Conservation (phyloP, 2,113 vertebrate species). For the Hypomesus transpacificus region DNA sequence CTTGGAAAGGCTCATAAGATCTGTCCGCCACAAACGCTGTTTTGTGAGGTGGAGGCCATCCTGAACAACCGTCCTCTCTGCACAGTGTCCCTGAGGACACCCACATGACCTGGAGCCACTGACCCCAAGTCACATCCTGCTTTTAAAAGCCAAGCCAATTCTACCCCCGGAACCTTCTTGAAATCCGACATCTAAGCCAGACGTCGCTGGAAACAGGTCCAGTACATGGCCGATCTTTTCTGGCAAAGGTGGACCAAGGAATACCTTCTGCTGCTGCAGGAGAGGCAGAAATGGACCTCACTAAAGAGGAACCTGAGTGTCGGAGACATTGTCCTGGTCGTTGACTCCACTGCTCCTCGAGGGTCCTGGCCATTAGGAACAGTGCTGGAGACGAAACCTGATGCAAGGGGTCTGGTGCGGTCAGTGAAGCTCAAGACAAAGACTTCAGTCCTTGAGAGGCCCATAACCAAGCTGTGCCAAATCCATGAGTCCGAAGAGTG, state of each 20-base stretch:
- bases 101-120: slow-evolving; percentile 4
- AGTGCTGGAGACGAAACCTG: background rate
- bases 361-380: slow-evolving; percentile 1
- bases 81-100: background rate
- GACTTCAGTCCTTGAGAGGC: background rate
- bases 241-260: slow-evolving; percentile 2
- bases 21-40: background rate
- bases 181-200: slow-evolving; percentile 9
- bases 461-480: background rate
- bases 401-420: background rate
- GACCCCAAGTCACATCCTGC: background rate
- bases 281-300: slow-evolving; percentile 1
- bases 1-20: background rate
- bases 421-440: background rate
- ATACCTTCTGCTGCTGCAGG: slow-evolving; percentile 10
- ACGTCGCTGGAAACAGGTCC: slow-evolving; percentile 5
- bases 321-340: slow-evolving; percentile 7
- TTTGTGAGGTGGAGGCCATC: slow-evolving; percentile 13
- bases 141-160: slow-evolving; percentile 1
- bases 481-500: background rate
- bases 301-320: background rate
- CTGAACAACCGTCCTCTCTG: slow-evolving; percentile 5
- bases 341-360: slow-evolving; percentile 5
- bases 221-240: slow-evolving; percentile 8
- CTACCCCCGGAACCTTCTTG: slow-evolving; percentile 9